A percentile compares a stretch with the other conserved stretches of the same genome.
Conservation (phyloP, 2,113 vertebrate genomes). For the Myiagra hebetior region DNA sequence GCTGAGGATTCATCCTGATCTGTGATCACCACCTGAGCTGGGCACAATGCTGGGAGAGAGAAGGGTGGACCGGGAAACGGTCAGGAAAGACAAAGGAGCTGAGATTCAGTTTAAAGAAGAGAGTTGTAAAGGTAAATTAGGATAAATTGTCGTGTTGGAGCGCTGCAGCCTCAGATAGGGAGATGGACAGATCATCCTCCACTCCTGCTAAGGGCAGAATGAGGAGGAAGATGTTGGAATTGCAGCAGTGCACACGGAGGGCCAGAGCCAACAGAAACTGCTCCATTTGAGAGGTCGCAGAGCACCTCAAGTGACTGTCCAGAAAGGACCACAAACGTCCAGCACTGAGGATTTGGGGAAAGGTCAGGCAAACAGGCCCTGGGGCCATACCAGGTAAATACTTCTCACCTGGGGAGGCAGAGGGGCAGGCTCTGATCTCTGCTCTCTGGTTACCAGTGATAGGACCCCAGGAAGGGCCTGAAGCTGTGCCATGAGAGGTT, state of each 20-base stretch:
- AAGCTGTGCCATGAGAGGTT: not conserved
- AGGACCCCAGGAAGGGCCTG: not conserved
- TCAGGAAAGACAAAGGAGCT: not conserved
- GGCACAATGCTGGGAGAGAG: not conserved
- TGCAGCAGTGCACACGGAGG: not conserved
- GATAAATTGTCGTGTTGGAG: not conserved
- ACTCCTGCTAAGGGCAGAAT: accelerated
- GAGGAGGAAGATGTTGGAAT: not conserved
- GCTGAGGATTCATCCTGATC: not conserved
- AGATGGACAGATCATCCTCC: not conserved
- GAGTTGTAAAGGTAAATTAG: not conserved
- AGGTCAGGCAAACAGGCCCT: not conserved
- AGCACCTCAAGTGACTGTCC: not conserved
- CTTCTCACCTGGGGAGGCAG: too few relatives aligned
- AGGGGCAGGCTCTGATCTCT: not conserved
- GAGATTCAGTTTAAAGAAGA: not conserved
- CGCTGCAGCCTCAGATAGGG: accelerated
- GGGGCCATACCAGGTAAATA: not conserved
- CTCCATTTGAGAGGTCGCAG: not conserved
- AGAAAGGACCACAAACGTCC: not conserved
- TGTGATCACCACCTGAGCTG: accelerated
- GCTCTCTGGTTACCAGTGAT: not conserved
- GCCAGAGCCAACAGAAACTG: not conserved
- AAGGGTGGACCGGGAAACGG: not conserved
- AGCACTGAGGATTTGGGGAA: not conserved